Percentiles rank a stretch among this genome's conserved stretches.
Evolutionary conservation across 2,113 vertebrate species (phyloP).

Genomic region (Alectura lathami): DNA sequence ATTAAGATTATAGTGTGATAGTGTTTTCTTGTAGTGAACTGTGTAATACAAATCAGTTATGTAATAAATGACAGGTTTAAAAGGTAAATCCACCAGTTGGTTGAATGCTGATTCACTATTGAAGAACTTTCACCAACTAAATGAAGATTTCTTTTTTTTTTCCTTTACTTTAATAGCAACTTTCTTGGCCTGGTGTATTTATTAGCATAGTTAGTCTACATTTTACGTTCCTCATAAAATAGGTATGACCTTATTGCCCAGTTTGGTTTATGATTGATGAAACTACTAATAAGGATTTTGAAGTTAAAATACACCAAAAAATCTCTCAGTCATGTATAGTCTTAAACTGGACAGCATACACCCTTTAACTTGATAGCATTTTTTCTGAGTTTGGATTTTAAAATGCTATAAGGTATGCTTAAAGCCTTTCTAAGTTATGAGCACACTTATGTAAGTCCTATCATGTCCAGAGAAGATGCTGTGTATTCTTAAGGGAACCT

Average conservation of each 20-base stretch:
- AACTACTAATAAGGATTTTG: neutral
- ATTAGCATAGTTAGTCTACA: neutral
- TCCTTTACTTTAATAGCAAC: neutral
- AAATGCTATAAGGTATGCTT: neutral
- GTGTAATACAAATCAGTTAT: neutral
- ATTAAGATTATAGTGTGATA: neutral
- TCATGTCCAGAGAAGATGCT: neutral
- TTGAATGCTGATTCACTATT: neutral
- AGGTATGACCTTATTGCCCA: neutral
- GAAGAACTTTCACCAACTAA: neutral
- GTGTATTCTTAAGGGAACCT: neutral
- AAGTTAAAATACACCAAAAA: neutral
- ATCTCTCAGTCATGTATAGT: neutral
- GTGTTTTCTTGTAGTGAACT: neutral
- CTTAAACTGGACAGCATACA: neutral
- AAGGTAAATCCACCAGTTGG: neutral
- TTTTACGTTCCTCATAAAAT: neutral
- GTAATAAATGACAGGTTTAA: neutral
- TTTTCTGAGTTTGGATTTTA: neutral
- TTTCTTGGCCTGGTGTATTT: neutral
- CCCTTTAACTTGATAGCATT: neutral
- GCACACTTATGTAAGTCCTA: neutral
- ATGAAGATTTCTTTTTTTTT: too few species aligned
- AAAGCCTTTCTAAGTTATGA: neutral
- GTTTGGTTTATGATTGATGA: neutral